These are phyloP conservation scores for Hydrolagus affinis DNA, from an alignment of 2,113 vertebrate species.

Conservation along the genomic window DNA sequence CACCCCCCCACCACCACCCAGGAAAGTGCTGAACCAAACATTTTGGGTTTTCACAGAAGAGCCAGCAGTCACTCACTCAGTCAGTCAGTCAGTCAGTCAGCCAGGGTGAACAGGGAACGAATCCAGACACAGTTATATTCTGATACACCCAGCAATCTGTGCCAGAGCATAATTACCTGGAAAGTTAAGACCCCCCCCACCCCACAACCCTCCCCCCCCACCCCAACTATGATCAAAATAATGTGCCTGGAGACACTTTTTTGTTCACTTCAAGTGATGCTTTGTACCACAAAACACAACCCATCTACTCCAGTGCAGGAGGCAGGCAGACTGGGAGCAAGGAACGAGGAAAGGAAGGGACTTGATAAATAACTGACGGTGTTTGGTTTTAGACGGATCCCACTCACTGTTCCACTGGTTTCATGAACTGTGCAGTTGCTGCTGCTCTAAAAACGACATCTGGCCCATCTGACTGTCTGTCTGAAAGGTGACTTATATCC, in stretches of 20 bases:
- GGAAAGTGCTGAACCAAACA: constrained; percentile 18
- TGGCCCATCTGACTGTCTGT: background rate
- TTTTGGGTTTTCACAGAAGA: constrained; percentile 25
- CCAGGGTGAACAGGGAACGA: constrained; percentile 23
- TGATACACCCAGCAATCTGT: background rate
- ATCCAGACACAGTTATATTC: constrained; percentile 27
- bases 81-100: too few relatives aligned
- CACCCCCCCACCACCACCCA: background rate
- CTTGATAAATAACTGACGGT: background rate
- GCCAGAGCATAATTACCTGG: constrained; percentile 25
- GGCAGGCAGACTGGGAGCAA: background rate
- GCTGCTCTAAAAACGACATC: background rate
- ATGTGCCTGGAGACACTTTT: background rate
- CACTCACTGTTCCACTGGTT: too few relatives aligned
- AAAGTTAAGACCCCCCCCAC: constrained; percentile 9
- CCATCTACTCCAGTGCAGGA: background rate
- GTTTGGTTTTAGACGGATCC: background rate
- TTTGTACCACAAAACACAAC: background rate
- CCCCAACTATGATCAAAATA: constrained; percentile 21
- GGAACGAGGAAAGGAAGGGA: background rate
- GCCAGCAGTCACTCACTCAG: too few relatives aligned
- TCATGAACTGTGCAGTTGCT: background rate
- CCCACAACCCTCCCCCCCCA: too few relatives aligned
- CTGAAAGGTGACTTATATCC: constrained; percentile 21
- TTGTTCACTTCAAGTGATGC: constrained; percentile 22